Conservation (phyloP, 2,113 vertebrate species). For the Mesoclemmys tuberculata region DNA sequence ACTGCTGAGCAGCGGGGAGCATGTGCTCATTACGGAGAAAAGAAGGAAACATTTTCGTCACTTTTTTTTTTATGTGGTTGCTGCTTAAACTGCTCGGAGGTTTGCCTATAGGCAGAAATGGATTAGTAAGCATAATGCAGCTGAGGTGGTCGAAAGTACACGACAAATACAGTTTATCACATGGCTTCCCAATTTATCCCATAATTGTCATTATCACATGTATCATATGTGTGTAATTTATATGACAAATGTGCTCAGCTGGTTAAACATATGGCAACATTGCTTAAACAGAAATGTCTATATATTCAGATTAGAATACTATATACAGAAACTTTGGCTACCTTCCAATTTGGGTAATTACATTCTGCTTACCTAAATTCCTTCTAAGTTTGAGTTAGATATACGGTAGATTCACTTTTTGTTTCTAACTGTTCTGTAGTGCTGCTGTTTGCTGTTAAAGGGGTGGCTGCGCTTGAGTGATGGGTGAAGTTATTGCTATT, state of each 20-base stretch:
- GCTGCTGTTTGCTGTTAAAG: not conserved
- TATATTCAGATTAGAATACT: not conserved
- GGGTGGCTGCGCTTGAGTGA: not conserved
- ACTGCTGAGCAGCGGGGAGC: not conserved
- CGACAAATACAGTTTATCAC: not conserved
- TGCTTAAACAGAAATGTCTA: not conserved
- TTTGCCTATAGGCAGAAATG: not conserved
- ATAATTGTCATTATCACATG: not conserved
- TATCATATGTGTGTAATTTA: not conserved
- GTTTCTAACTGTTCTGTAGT: not conserved
- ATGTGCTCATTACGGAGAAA: not conserved
- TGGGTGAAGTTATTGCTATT: not conserved
- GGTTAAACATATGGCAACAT: not conserved
- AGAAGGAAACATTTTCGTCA: not conserved
- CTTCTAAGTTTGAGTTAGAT: not conserved
- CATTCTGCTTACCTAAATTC: not conserved
- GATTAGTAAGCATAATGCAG: not conserved
- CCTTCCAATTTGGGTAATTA: not conserved
- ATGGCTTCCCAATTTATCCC: not conserved
- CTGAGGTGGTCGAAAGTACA: not conserved
- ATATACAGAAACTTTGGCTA: not conserved
- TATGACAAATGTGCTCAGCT: not conserved
- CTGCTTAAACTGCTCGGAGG: not conserved
- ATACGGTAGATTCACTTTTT: not conserved
- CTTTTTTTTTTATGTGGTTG: slow-evolving; percentile 5